These are phyloP conservation scores for Onychomys leucogaster DNA, from an alignment of 2,797 vertebrate genomes.

Conservation along the genomic window DNA sequence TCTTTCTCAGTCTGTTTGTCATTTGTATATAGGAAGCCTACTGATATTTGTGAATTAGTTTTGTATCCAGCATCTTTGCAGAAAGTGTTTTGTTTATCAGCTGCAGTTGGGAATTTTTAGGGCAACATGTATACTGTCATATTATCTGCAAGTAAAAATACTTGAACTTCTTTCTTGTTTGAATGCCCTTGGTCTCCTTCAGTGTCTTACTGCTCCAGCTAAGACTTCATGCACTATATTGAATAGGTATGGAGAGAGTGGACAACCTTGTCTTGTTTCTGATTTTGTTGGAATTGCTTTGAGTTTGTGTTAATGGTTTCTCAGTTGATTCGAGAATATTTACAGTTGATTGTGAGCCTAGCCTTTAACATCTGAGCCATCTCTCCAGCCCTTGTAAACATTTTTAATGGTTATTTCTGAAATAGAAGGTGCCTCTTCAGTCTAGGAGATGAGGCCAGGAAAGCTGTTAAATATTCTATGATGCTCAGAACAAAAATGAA, in stretches of 20 bases:
- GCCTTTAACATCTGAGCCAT: neutral
- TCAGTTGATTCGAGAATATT: neutral
- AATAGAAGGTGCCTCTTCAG: neutral
- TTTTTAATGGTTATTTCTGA: neutral
- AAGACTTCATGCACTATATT: neutral
- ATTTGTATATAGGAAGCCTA: neutral
- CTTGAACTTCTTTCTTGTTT: neutral
- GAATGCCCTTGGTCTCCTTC: neutral
- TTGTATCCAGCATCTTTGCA: neutral
- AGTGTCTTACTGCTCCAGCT: neutral
- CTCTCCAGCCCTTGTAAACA: neutral
- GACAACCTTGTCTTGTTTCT: neutral
- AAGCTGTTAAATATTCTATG: neutral
- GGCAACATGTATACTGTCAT: neutral
- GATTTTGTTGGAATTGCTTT: neutral
- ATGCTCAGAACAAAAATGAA: conserved; percentile 7
- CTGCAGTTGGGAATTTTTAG: neutral
- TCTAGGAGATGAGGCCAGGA: neutral
- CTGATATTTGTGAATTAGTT: neutral
- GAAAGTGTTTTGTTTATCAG: neutral
- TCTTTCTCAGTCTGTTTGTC: neutral
- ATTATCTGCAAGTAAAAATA: neutral
- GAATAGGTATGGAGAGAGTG: neutral
- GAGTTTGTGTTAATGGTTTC: neutral
- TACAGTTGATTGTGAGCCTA: neutral